These are phyloP conservation scores for Pelmatolapia mariae DNA, from an alignment of 2,113 vertebrate species.

Conservation along the genomic window DNA sequence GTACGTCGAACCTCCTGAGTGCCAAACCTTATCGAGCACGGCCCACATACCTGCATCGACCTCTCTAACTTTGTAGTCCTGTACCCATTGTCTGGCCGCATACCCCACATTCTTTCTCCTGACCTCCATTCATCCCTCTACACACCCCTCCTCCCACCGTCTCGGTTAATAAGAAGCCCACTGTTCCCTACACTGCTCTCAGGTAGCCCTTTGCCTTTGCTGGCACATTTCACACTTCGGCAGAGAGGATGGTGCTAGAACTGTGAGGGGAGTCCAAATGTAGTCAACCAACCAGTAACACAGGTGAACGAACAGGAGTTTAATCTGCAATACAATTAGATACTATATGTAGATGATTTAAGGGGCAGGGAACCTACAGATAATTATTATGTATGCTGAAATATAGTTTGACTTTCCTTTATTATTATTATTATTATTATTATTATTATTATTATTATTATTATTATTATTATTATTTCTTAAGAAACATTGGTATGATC, in stretches of 20 bases:
- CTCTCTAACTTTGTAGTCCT: neutral
- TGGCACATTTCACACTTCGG: slow-evolving; percentile 45
- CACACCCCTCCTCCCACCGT: slow-evolving; percentile 5
- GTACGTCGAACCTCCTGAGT: neutral
- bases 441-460: neutral
- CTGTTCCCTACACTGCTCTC: slow-evolving; percentile 57
- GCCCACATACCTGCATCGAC: slow-evolving; percentile 44
- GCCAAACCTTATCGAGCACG: neutral
- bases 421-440: neutral
- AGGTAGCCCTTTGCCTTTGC: slow-evolving; percentile 25
- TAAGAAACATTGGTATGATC: neutral
- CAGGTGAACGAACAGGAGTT: neutral
- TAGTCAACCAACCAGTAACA: neutral
- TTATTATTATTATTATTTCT: neutral
- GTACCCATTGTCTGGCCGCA: slow-evolving; percentile 28
- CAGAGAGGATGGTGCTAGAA: neutral
- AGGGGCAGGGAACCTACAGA: neutral
- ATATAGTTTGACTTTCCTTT: neutral
- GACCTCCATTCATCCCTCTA: slow-evolving; percentile 59
- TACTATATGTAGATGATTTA: neutral
- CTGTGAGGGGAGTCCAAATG: neutral
- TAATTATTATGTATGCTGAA: neutral
- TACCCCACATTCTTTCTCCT: slow-evolving; percentile 65
- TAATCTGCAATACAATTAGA: neutral
- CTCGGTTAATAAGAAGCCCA: slow-evolving; percentile 59